Conservation (phyloP, 1,140 invertebrate genomes). For the Caligus rogercresseyi region DNA sequence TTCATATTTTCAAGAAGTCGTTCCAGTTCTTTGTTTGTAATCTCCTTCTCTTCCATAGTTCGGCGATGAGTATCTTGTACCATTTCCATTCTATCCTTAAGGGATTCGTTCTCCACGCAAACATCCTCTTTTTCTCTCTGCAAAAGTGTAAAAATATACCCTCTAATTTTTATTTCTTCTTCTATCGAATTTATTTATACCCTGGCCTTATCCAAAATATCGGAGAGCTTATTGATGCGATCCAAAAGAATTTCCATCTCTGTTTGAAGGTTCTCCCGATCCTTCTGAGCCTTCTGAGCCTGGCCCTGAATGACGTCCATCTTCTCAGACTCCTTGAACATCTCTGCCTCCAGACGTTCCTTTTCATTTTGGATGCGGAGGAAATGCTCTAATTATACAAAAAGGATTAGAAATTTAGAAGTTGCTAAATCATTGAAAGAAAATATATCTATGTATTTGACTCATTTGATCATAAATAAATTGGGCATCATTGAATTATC, state of each 20-base stretch:
- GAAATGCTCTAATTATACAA: constrained; percentile 38
- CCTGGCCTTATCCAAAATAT: constrained; percentile 24
- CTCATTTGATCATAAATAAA: too few relatives aligned
- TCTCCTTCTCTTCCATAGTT: constrained; percentile 60
- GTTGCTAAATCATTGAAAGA: too few relatives aligned
- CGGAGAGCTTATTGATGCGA: constrained; percentile 56
- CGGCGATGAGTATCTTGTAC: constrained; percentile 52
- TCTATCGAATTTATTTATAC: constrained; percentile 32
- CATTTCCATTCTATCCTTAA: constrained; percentile 77
- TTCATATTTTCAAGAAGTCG: constrained; percentile 78
- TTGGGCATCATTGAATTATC: too few relatives aligned
- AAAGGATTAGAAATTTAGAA: constrained; percentile 11
- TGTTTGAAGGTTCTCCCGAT: constrained; percentile 58
- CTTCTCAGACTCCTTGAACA: constrained; percentile 46
- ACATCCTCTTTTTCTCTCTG: constrained; percentile 46
- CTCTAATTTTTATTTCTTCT: constrained; percentile 27
- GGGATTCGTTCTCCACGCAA: constrained; percentile 58
- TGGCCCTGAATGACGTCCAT: constrained; percentile 57
- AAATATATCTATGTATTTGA: too few relatives aligned
- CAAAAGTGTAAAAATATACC: constrained; percentile 14
- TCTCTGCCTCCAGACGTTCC: constrained; percentile 58
- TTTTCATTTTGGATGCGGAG: constrained; percentile 67
- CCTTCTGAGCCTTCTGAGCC: constrained; percentile 58
- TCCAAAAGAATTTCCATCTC: constrained; percentile 71
- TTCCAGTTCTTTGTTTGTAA: constrained; percentile 69